These are phyloP conservation scores for Musca domestica DNA, from an alignment of 1,140 invertebrate genomes.

Conservation along the genomic window DNA sequence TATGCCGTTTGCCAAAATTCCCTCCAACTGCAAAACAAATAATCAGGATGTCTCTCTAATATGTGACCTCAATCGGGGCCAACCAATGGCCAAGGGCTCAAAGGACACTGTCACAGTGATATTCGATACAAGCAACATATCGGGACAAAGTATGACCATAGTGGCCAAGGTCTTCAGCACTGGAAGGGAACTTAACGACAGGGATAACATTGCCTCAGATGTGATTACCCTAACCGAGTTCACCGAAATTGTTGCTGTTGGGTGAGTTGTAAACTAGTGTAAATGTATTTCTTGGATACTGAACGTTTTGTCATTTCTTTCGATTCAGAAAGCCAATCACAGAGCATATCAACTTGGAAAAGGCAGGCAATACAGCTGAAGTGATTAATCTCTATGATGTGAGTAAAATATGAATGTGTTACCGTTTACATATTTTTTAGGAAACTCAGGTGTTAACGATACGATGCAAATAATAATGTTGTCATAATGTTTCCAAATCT, in stretches of 20 bases:
- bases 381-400: slow-evolving; percentile 46
- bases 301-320: not conserved
- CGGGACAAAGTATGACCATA: slow-evolving; percentile 24
- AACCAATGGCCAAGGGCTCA: slow-evolving; percentile 39
- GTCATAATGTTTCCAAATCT: too few species aligned
- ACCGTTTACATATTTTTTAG: too few species aligned
- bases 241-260: slow-evolving; percentile 52
- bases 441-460: too few species aligned
- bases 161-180: not conserved
- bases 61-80: slow-evolving; percentile 46
- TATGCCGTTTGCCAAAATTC: slow-evolving; percentile 40
- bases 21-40: slow-evolving; percentile 36
- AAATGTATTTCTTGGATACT: not conserved
- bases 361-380: slow-evolving; percentile 36
- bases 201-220: not conserved
- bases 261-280: slow-evolving; percentile 40
- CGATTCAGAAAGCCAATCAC: slow-evolving; percentile 40
- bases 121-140: slow-evolving; percentile 46
- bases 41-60: slow-evolving; percentile 33
- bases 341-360: slow-evolving; percentile 40
- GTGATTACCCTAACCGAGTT: slow-evolving; percentile 32
- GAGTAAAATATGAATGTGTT: slow-evolving; percentile 27
- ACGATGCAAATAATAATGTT: too few species aligned
- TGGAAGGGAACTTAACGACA: not conserved
- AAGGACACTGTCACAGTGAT: slow-evolving; percentile 45